Evolutionary conservation across 2,888 invertebrate species (phyloP).

Genomic region (Euphydryas editha): DNA sequence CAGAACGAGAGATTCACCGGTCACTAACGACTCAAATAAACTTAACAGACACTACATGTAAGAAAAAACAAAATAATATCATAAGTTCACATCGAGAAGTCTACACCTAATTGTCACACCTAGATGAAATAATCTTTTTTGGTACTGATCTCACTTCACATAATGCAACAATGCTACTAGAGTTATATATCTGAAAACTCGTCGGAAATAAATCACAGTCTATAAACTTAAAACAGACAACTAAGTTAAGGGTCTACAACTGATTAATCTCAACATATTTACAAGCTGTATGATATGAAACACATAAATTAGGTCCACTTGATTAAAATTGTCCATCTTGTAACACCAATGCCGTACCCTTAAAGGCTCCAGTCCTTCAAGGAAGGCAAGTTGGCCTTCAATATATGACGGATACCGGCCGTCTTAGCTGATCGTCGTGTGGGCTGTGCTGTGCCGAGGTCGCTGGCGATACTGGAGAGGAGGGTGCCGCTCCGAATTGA

Average conservation of each 20-base stretch:
- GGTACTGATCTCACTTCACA: slow-evolving; percentile 81
- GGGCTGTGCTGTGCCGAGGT: slow-evolving; percentile 77
- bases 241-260: slow-evolving; percentile 55
- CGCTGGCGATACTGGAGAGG: slow-evolving; percentile 76
- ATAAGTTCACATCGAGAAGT: slow-evolving; percentile 45
- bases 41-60: slow-evolving; percentile 57
- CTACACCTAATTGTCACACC: slow-evolving; percentile 67
- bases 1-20: slow-evolving; percentile 49
- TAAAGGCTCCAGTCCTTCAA: slow-evolving; percentile 59
- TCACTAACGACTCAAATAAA: slow-evolving; percentile 60
- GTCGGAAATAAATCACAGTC: slow-evolving; percentile 79
- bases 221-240: slow-evolving; percentile 58
- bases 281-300: slow-evolving; percentile 75
- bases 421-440: slow-evolving; percentile 84
- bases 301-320: slow-evolving; percentile 71
- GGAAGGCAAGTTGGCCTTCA: slow-evolving; percentile 81
- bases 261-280: slow-evolving; percentile 62
- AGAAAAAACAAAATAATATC: slow-evolving; percentile 54
- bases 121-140: slow-evolving; percentile 79
- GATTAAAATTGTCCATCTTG: slow-evolving; percentile 59
- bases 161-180: slow-evolving; percentile 60
- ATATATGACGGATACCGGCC: slow-evolving; percentile 89
- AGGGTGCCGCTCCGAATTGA: slow-evolving; percentile 78
- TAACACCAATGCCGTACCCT: slow-evolving; percentile 63
- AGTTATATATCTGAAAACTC: slow-evolving; percentile 66